Conservation (phyloP, 2,797 vertebrate species). For the Acipenser ruthenus region DNA sequence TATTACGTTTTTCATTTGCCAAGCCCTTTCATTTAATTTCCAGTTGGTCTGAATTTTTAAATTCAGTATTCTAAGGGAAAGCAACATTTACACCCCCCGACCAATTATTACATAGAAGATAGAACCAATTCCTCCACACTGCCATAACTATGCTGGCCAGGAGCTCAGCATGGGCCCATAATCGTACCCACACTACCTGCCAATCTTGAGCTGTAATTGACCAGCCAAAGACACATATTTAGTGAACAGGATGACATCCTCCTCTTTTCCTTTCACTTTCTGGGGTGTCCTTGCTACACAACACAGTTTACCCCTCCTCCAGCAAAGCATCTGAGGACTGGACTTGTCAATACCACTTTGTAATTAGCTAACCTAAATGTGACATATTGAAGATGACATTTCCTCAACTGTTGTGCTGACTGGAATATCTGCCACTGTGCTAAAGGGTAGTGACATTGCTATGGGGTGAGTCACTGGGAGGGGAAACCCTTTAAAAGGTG, state of each 20-base stretch:
- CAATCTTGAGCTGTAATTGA: constrained; percentile 54
- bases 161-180: constrained; percentile 54
- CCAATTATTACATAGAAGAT: too few species aligned
- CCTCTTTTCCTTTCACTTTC: constrained; percentile 41
- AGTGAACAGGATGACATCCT: constrained; percentile 54
- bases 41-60: too few species aligned
- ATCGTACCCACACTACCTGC: constrained; percentile 23
- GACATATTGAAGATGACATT: constrained; percentile 12
- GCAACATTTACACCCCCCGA: too few species aligned
- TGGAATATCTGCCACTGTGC: background rate
- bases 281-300: constrained; percentile 38
- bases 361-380: constrained; percentile 34
- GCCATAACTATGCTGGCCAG: constrained; percentile 22
- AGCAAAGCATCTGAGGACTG: constrained; percentile 27
- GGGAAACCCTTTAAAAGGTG: background rate
- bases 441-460: background rate
- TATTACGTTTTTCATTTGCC: too few species aligned
- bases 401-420: background rate
- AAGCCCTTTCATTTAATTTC: too few species aligned
- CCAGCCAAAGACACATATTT: constrained; percentile 43
- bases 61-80: too few species aligned
- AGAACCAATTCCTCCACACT: too few species aligned
- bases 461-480: background rate
- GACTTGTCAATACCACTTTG: constrained; percentile 32
- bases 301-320: constrained; percentile 26